A percentile compares a stretch with the other conserved stretches of the same genome.
These are phyloP conservation scores for Conus ventricosus DNA, from an alignment of 1,140 invertebrate genomes.

Conservation along the genomic window DNA sequence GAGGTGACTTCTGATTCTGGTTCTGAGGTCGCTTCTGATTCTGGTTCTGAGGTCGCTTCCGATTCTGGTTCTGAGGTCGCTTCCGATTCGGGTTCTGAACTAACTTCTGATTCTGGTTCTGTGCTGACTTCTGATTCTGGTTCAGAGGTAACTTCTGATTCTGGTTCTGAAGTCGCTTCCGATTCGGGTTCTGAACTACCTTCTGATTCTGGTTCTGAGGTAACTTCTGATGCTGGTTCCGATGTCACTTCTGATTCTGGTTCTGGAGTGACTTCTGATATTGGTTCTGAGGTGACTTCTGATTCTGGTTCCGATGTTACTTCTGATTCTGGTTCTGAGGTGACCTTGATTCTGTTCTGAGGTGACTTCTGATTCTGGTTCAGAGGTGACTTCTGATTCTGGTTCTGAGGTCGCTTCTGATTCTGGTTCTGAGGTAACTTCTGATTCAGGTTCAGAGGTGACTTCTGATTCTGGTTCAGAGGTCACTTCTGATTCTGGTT, in stretches of 20 bases:
- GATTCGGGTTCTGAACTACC: slow-evolving; percentile 20
- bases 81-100: slow-evolving; percentile 10
- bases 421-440: no score
- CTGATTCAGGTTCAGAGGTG: neutral
- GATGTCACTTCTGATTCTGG: slow-evolving; percentile 17
- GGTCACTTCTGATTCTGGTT: slow-evolving; percentile 23
- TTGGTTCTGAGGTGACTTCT: slow-evolving; percentile 27
- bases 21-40: slow-evolving; percentile 7
- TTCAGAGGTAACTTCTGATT: slow-evolving; percentile 9
- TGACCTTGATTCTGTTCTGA: slow-evolving; percentile 26
- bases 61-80: slow-evolving; percentile 20
- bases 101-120: slow-evolving; percentile 24
- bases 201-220: slow-evolving; percentile 24
- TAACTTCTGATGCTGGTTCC: slow-evolving; percentile 38
- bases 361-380: slow-evolving; percentile 16
- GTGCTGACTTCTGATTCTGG: slow-evolving; percentile 35
- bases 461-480: slow-evolving; percentile 28
- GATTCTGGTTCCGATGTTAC: slow-evolving; percentile 8
- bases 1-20: slow-evolving; percentile 15
- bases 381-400: slow-evolving; percentile 24
- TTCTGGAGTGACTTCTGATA: slow-evolving; percentile 5
- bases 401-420: slow-evolving; percentile 23
- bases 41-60: slow-evolving; percentile 19
- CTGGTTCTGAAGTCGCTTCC: slow-evolving; percentile 6
- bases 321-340: slow-evolving; percentile 38